phyloP scores from a whole-genome alignment of 2,888 invertebrate genomes.

The Agrotis puta region DNA sequence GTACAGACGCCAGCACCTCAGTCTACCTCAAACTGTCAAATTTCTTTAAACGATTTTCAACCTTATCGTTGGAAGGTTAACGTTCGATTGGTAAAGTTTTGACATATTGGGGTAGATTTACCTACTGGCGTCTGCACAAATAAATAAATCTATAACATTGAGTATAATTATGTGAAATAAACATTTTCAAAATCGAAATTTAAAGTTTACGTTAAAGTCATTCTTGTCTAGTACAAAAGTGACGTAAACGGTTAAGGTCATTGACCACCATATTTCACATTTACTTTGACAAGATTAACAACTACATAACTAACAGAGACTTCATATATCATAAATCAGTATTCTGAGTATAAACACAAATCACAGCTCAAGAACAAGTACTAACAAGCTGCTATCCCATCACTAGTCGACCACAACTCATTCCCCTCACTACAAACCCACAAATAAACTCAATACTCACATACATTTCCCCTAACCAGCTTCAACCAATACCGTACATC shows the following conservation, averaged over 20 bases:
- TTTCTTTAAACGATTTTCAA: too few species aligned
- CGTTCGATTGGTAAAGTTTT: too few species aligned
- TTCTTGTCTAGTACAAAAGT: too few species aligned
- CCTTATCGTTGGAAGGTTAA: too few species aligned
- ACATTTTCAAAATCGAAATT: too few species aligned
- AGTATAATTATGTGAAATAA: too few species aligned
- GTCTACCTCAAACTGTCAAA: too few species aligned
- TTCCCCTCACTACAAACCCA: conserved; percentile 48
- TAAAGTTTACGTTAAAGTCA: too few species aligned
- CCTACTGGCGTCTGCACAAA: too few species aligned
- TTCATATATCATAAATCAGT: conserved; percentile 12
- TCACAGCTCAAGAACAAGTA: conserved; percentile 17
- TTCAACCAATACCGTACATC: conserved; percentile 53
- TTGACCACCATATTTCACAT: not conserved
- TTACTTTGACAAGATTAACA: conserved; percentile 9
- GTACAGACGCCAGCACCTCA: too few species aligned
- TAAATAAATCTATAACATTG: too few species aligned
- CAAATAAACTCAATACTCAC: conserved; percentile 42
- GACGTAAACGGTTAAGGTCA: not conserved
- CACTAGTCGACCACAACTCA: conserved; percentile 43
- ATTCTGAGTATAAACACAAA: conserved; percentile 31
- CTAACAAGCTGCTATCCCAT: conserved; percentile 33
- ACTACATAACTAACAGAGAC: not conserved
- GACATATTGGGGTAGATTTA: too few species aligned
- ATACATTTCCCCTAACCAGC: conserved; percentile 45